These are phyloP conservation scores for Loris lydekkerianus DNA, from an alignment of 2,797 vertebrate genomes.

Conservation along the genomic window DNA sequence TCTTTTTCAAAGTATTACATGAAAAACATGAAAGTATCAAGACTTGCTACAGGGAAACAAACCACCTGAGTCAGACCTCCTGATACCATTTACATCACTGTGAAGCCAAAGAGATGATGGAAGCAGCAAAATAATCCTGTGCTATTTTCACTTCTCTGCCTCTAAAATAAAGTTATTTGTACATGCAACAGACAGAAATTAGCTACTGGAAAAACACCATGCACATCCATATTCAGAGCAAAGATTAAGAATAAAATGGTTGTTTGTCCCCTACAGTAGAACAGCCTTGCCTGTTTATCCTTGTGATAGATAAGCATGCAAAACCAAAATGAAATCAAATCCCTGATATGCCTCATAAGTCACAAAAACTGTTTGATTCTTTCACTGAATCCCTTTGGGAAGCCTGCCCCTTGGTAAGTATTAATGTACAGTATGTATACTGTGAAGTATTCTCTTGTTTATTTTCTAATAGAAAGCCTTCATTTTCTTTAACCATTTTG, in stretches of 20 bases:
- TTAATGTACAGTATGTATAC: constrained; percentile 49
- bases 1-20: not conserved
- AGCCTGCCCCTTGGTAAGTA: constrained; percentile 48
- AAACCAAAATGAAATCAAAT: constrained; percentile 76
- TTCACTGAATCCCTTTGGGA: constrained; percentile 49
- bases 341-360: constrained; percentile 65
- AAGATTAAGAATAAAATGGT: constrained; percentile 75
- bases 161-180: constrained; percentile 63
- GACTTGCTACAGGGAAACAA: constrained; percentile 5
- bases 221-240: constrained; percentile 56
- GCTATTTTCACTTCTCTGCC: constrained; percentile 49
- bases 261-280: constrained; percentile 74
- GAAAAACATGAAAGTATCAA: not conserved
- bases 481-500: not conserved
- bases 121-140: not conserved
- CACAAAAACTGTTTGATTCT: constrained; percentile 77
- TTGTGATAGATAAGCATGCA: constrained; percentile 56
- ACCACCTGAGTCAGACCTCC: not conserved
- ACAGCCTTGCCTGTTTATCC: constrained; percentile 68
- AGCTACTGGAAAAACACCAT: constrained; percentile 65
- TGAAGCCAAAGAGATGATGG: not conserved
- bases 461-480: constrained; percentile 22
- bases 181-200: constrained; percentile 52
- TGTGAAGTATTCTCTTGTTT: constrained; percentile 61
- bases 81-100: not conserved